phyloP scores from a whole-genome alignment of 2,113 vertebrate genomes.

The Isurus oxyrinchus region DNA sequence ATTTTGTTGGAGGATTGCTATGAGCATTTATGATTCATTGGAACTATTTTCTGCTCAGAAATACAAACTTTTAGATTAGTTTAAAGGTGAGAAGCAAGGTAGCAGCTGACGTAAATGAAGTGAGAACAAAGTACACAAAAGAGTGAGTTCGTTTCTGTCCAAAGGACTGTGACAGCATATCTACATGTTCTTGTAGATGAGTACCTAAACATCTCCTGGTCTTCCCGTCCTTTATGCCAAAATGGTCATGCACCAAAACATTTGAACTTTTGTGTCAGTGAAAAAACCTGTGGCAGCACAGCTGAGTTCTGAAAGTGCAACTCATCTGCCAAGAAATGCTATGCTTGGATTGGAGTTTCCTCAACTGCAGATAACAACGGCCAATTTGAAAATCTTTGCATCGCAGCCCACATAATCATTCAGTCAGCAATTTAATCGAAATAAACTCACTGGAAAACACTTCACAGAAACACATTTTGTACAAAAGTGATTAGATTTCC shows the following conservation, averaged over 20 bases:
- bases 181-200: background rate
- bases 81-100: background rate
- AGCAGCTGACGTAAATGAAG: background rate
- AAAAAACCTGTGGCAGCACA: background rate
- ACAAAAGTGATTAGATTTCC: background rate
- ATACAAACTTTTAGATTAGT: background rate
- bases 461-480: background rate
- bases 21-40: background rate
- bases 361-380: background rate
- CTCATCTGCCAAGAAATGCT: background rate
- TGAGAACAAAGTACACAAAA: background rate
- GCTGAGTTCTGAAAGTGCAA: background rate
- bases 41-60: background rate
- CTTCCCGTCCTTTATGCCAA: too few relatives aligned
- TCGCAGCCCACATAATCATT: background rate
- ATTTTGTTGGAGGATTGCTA: background rate
- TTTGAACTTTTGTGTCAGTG: background rate
- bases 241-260: background rate
- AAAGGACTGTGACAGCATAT: background rate
- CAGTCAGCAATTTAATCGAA: background rate
- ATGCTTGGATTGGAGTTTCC: background rate
- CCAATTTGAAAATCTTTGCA: constrained; percentile 29
- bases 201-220: background rate
- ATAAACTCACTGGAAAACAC: constrained; percentile 5
- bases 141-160: background rate